Percentiles rank a stretch among this genome's conserved stretches.
Evolutionary conservation across 2,113 vertebrate genomes (phyloP).

Genomic region (Crotalus viridis): DNA sequence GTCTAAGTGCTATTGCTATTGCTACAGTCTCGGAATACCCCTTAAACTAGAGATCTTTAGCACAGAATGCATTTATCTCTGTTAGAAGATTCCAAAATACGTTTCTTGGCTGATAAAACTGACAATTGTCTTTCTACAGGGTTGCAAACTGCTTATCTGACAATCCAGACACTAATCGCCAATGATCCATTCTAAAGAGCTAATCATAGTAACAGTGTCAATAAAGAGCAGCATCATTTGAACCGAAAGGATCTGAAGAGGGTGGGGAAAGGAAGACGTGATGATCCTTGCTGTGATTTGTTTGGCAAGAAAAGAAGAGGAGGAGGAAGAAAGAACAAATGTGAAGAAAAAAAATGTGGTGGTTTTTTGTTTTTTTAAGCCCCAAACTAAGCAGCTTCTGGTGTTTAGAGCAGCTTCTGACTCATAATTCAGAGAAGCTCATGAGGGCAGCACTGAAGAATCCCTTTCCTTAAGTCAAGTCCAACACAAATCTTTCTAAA

Average conservation of each 20-base stretch:
- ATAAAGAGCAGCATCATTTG: slow-evolving; percentile 57
- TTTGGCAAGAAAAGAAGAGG: not conserved
- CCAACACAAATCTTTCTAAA: not conserved
- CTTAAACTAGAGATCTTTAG: not conserved
- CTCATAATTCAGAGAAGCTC: not conserved
- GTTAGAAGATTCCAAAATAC: slow-evolving; percentile 48
- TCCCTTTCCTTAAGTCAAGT: not conserved
- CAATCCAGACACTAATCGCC: slow-evolving; percentile 59
- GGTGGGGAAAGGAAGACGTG: not conserved
- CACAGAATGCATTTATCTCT: not conserved
- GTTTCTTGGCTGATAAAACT: slow-evolving; percentile 54
- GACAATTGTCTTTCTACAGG: slow-evolving; percentile 52
- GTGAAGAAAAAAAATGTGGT: not conserved
- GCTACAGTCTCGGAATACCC: not conserved
- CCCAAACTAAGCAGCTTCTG: not conserved
- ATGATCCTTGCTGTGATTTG: not conserved
- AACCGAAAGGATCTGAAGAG: slow-evolving; percentile 36
- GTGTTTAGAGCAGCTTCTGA: not conserved
- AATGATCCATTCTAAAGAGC: slow-evolving; percentile 53
- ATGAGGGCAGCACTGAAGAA: not conserved
- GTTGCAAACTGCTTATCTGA: slow-evolving; percentile 51
- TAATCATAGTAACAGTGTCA: slow-evolving; percentile 46
- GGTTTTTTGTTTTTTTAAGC: not conserved
- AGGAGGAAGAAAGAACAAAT: not conserved
- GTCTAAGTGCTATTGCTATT: too few relatives aligned